Conservation (phyloP, 1,140 invertebrate species). For the Prorops nasuta region DNA sequence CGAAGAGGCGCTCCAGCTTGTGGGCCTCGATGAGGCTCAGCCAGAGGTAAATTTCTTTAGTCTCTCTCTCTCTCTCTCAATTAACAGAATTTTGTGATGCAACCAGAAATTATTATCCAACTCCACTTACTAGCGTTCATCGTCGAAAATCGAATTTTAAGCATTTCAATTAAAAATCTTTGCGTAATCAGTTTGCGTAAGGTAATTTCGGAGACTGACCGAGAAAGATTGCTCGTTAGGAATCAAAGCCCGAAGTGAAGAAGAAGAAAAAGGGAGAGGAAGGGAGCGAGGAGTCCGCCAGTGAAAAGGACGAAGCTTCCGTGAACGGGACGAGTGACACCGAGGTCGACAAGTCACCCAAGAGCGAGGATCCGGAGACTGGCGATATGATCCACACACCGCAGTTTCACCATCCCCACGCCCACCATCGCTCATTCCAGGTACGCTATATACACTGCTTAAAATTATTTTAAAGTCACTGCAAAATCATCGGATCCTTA, state of each 20-base stretch:
- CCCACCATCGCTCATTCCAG: slow-evolving; percentile 61
- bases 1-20: slow-evolving; percentile 71
- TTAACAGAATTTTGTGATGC: background rate
- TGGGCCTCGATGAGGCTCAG: slow-evolving; percentile 67
- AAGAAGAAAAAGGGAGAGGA: slow-evolving; percentile 10
- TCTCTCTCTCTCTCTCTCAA: slow-evolving; percentile 9
- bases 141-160: too few species aligned
- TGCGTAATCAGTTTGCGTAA: too few species aligned
- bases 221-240: too few species aligned
- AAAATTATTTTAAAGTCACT: too few species aligned
- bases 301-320: slow-evolving; percentile 8
- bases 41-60: slow-evolving; percentile 44
- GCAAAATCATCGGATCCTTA: too few species aligned
- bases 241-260: slow-evolving; percentile 18
- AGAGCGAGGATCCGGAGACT: slow-evolving; percentile 55
- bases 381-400: slow-evolving; percentile 68
- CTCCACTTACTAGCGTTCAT: background rate
- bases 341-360: slow-evolving; percentile 36
- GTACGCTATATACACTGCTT: too few species aligned
- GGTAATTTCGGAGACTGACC: too few species aligned
- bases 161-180: too few species aligned
- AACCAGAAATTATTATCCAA: background rate
- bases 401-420: slow-evolving; percentile 63
- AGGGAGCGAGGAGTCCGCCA: slow-evolving; percentile 10
- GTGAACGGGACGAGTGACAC: slow-evolving; percentile 24